A percentile compares a stretch with the other conserved stretches of the same genome.
Evolutionary conservation across 2,797 vertebrate genomes (phyloP).

Genomic region (Heterohyrax brucei): DNA sequence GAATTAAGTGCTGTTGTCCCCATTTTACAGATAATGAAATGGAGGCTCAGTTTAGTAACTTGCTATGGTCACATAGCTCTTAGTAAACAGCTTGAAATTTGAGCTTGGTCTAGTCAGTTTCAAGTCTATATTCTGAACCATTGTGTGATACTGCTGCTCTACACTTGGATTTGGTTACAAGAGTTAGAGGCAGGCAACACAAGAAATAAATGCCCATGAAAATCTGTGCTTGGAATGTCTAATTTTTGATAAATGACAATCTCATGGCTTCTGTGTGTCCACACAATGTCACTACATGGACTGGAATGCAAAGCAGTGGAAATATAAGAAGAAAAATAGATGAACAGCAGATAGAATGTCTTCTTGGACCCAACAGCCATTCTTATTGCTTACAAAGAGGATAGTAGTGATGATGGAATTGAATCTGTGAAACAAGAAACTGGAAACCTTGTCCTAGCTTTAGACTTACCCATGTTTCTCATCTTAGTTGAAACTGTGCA

Average conservation of each 20-base stretch:
- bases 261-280: not conserved
- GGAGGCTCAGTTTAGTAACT: not conserved
- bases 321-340: conserved; percentile 33
- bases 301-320: not conserved
- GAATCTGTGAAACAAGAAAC: not conserved
- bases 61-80: not conserved
- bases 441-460: not conserved
- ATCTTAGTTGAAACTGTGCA: not conserved
- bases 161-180: not conserved
- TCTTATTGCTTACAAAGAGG: not conserved
- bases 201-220: conserved; percentile 31
- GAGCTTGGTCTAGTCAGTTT: not conserved
- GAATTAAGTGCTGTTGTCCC: not conserved
- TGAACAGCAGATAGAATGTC: not conserved
- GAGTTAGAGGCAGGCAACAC: not conserved
- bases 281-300: not conserved
- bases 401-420: not conserved
- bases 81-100: not conserved
- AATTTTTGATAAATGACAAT: not conserved
- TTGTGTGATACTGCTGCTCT: not conserved
- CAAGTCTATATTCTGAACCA: not conserved
- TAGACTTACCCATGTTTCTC: not conserved
- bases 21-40: conserved; percentile 12
- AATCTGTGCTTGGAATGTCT: not conserved
- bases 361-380: not conserved